Base-by-base conservation (phyloP, 2,113 vertebrate genomes). In the Pantherophis guttatus region DNA sequence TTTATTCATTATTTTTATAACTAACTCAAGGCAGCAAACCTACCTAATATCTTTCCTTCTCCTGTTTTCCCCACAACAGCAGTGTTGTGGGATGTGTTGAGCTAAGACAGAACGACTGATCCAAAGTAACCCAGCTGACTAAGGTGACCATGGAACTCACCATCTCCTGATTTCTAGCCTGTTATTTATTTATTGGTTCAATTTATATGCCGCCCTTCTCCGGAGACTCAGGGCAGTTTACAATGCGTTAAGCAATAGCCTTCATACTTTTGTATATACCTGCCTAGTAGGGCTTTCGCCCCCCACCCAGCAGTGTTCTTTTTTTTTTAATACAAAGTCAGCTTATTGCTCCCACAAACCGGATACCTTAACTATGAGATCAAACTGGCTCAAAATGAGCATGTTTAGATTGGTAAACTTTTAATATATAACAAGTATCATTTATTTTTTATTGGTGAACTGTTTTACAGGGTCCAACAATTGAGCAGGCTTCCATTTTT, bases 401-500 rank as follows among this genome's bases (percentile, higher is more conserved):
- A 33, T n/a, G 29, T 70, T 75, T 65, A 52, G 26, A 52, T 0
- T 11, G 1, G 29, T 21, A 57, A 57, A 19, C 55, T 57, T 59
- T 53, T 39, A 15, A 10, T 8, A 75, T 0, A 1, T 13, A 33
- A 59, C 6, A 33, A 53, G 57, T 5, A 87, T 24, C 91, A 75
- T 0, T 0, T 57, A 4, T 94, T 2, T 2, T 55, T 94, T 53
- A 93, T 92, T 95, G 53, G 3, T 10, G 4, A 11, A 44, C 26
- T 97, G 97, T 92, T 97, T 98, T 62, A 39, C 96, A 98, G 98
- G 96, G 96, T 48, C 97, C 97, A 93, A 94, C 96, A 0, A 92
- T 97, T 92, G 98, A 98, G 88, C 98, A 97, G 93, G 95, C 97
- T 92, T 93, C 97, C 95, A 75, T 98, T 91, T 98, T 97, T 87